These are phyloP conservation scores for Sebastes schlegelii DNA, from an alignment of 2,113 vertebrate species.

Conservation along the genomic window DNA sequence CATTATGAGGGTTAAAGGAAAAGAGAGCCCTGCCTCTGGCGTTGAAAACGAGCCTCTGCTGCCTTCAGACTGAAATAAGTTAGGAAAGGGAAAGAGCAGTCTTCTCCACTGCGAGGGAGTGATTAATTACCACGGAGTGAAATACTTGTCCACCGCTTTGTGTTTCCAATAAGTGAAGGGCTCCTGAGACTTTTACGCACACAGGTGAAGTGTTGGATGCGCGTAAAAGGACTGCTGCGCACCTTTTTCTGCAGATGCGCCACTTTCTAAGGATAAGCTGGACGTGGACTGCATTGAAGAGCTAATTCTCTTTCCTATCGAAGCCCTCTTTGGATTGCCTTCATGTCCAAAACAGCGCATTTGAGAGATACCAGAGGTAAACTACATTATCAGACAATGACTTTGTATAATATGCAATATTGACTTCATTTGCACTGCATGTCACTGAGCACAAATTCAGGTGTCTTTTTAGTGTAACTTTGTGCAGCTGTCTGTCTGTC, in stretches of 20 bases:
- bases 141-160: slow-evolving; percentile 64
- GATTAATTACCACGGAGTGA: slow-evolving; percentile 82
- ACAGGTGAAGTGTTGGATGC: slow-evolving; percentile 75
- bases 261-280: slow-evolving; percentile 65
- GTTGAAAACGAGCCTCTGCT: slow-evolving; percentile 69
- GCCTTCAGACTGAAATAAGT: slow-evolving; percentile 69
- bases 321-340: slow-evolving; percentile 48
- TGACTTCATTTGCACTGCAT: slow-evolving; percentile 3
- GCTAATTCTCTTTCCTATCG: neutral
- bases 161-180: slow-evolving; percentile 81
- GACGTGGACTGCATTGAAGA: slow-evolving; percentile 38
- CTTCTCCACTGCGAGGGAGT: slow-evolving; percentile 63
- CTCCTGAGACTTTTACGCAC: slow-evolving; percentile 78
- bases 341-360: slow-evolving; percentile 66
- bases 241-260: slow-evolving; percentile 59
- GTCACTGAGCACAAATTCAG: neutral
- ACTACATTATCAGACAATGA: neutral
- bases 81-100: slow-evolving; percentile 54
- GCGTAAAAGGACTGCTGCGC: slow-evolving; percentile 49
- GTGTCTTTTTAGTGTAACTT: neutral
- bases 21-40: slow-evolving; percentile 77
- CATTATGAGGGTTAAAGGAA: slow-evolving; percentile 45
- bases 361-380: slow-evolving; percentile 72
- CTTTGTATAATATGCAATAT: neutral
- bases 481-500: slow-evolving; percentile 3